Base-by-base conservation (phyloP, 2,888 invertebrate species). In the Polylopha cassiicola region DNA sequence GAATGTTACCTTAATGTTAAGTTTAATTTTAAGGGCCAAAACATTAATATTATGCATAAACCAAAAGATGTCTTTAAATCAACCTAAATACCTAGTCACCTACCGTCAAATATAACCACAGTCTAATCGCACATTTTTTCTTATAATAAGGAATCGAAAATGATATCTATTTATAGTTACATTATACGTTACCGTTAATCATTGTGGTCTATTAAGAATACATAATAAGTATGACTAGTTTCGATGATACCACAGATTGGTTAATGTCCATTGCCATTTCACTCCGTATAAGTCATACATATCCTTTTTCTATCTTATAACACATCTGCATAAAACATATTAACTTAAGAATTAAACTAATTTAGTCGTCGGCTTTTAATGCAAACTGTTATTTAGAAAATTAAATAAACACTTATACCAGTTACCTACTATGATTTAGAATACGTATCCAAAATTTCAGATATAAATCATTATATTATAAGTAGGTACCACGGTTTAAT, bases 161-260 rank as follows among this genome's bases (percentile, higher is more conserved):
- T 44, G 24, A 39, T 43, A 55, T 55, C 53, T 54, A 54, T 52
- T 52, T 54, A 54, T 58, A 54, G 58, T 51, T 58, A 54, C 39
- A 45, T 48, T 53, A 29, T 29, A 41, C 3, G 29, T 41, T n/a
- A n/a, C n/a, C n/a, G n/a, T n/a, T 29, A 29, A 36, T 30, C 26
- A 42, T 33, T 34, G 24, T 39, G 43, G 29, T 39, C 26, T 41
- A 34, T 26, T 11, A 26, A 8, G n/a, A n/a, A n/a, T n/a, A n/a
- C n/a, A 18, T 27, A 30, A 58, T 50, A 55, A 48, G 47, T 55
- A 64, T 64, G 67, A 72, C 69, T 74, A 71, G 67, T 59, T 73
- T 73, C 65, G 64, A 71, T 71, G 68, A 67, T 60, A 64, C 50
- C 54, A 53, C 51, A 44, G 53, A 45, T 51, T 51, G 9, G 53